Percentiles rank a stretch among this genome's conserved stretches.
Evolutionary conservation across 2,113 vertebrate genomes (phyloP).

Genomic region (Melanerpes aurifrons): DNA sequence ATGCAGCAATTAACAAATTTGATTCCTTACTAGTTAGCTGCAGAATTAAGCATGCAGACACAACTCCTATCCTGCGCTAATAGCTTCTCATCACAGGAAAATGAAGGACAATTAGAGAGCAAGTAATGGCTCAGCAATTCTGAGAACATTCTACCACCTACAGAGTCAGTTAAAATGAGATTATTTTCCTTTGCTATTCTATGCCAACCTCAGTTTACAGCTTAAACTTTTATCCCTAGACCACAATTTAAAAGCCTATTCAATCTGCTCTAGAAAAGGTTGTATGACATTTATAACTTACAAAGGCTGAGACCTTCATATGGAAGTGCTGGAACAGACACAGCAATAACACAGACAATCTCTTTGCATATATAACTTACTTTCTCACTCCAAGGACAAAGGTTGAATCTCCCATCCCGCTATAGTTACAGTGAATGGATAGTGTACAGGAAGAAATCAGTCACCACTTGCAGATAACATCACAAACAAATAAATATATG

Average conservation of each 20-base stretch:
- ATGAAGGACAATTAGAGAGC: slow-evolving; percentile 22
- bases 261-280: not conserved
- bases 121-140: slow-evolving; percentile 28
- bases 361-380: not conserved
- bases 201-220: not conserved
- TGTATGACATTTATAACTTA: not conserved
- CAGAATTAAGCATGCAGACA: not conserved
- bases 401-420: not conserved
- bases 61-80: slow-evolving; percentile 7
- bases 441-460: slow-evolving; percentile 31
- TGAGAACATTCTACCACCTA: slow-evolving; percentile 16
- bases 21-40: not conserved
- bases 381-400: slow-evolving; percentile 33
- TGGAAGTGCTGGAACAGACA: not conserved
- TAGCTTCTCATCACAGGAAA: slow-evolving; percentile 9
- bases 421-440: not conserved
- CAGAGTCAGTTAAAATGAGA: slow-evolving; percentile 3
- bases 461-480: slow-evolving; percentile 29
- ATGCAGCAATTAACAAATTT: not conserved
- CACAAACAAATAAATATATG: slow-evolving; percentile 36
- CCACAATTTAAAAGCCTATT: not conserved
- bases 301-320: not conserved
- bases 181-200: slow-evolving; percentile 29
- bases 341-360: not conserved
- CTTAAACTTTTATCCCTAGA: slow-evolving; percentile 13